phyloP scores from a whole-genome alignment of 2,113 vertebrate genomes.

The Cyanoramphus novaezelandiae region DNA sequence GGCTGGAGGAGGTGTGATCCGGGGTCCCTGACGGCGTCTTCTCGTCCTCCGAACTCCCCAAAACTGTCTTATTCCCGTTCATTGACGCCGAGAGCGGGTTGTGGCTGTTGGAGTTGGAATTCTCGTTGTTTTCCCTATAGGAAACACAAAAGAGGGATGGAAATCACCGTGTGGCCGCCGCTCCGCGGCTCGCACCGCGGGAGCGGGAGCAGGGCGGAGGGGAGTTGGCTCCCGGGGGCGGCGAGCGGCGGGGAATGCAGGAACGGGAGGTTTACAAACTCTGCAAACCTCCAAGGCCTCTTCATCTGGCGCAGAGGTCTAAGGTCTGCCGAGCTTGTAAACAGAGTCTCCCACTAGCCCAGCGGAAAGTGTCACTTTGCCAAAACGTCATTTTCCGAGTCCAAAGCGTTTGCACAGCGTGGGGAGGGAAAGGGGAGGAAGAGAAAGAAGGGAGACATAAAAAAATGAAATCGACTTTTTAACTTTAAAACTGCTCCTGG shows the following conservation, averaged over 20 bases:
- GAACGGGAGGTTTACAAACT: neutral
- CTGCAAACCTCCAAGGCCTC: conserved; percentile 5
- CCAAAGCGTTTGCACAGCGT: neutral
- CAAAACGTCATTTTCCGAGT: conserved; percentile 13
- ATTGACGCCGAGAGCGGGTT: conserved; percentile 92
- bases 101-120: conserved; percentile 94
- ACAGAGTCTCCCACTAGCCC: conserved; percentile 31
- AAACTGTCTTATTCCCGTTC: conserved; percentile 95
- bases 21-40: conserved; percentile 97
- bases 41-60: conserved; percentile 98
- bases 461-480: neutral
- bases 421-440: neutral
- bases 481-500: neutral
- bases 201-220: neutral
- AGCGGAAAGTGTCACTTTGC: conserved; percentile 27
- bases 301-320: conserved; percentile 19
- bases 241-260: neutral
- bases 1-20: conserved; percentile 93
- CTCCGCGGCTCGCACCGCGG: neutral
- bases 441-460: neutral
- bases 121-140: conserved; percentile 97
- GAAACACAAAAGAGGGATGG: conserved; percentile 57
- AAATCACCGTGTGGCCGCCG: conserved; percentile 19
- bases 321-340: conserved; percentile 42
- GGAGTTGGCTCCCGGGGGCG: neutral